A percentile compares a stretch with the other conserved stretches of the same genome.
phyloP scores from a whole-genome alignment of 2,113 vertebrate genomes.

The Albula goreensis region DNA sequence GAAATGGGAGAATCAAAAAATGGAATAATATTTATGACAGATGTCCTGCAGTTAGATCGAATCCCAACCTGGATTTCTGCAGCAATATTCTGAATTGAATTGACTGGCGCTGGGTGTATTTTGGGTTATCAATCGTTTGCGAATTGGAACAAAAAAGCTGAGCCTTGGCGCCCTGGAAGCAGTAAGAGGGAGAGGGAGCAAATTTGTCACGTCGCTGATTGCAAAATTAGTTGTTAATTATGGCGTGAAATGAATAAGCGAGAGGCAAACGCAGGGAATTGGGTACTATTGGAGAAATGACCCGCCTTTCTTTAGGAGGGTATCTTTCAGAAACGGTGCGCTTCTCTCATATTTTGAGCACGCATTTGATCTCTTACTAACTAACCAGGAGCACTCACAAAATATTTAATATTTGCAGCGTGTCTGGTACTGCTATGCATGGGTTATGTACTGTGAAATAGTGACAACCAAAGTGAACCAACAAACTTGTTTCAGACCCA shows the following conservation, averaged over 20 bases:
- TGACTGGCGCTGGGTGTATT: constrained; percentile 7
- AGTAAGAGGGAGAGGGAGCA: not conserved
- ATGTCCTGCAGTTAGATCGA: constrained; percentile 35
- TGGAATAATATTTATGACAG: constrained; percentile 54
- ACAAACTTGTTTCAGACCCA: too few species aligned
- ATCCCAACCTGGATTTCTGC: constrained; percentile 43
- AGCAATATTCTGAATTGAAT: constrained; percentile 39
- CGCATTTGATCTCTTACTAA: too few species aligned
- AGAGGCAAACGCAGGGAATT: constrained; percentile 24
- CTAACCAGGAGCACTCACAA: too few species aligned
- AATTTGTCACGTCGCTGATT: constrained; percentile 35
- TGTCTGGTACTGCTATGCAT: too few species aligned
- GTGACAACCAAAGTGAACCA: too few species aligned
- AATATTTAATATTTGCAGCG: too few species aligned
- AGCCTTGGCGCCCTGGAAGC: not conserved
- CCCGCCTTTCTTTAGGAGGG: constrained; percentile 37
- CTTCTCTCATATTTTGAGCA: constrained; percentile 55
- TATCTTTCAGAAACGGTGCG: constrained; percentile 37
- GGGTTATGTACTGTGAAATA: too few species aligned
- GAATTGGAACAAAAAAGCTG: constrained; percentile 36
- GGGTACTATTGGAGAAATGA: constrained; percentile 24
- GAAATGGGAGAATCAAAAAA: constrained; percentile 42
- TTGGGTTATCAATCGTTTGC: constrained; percentile 16
- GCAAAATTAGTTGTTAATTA: constrained; percentile 46
- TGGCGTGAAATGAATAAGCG: constrained; percentile 42